Base-by-base conservation (phyloP, 1,140 invertebrate genomes). In the Drosophila willistoni region DNA sequence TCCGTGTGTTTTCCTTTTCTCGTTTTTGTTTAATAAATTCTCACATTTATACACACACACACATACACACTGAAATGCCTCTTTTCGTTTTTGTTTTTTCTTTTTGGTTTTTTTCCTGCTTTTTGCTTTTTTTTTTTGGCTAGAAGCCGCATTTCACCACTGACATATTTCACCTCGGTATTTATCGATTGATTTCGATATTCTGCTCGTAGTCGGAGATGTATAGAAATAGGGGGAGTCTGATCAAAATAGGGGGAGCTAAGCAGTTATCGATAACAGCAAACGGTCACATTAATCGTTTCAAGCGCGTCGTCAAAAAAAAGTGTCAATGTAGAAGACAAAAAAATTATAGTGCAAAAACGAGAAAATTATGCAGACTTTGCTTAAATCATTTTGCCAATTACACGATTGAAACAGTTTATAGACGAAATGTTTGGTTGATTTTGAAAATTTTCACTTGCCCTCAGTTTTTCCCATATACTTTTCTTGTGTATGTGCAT, bases 231-330 rank as follows among this genome's bases (percentile, higher is more conserved):
- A 29, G 4, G 25, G 25, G 25, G 25, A 29, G 1, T 29, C 4
- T 29, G 25, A 25, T 25, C 25, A 25, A 25, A 25, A 25, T 29
- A 29, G 25, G 25, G 25, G 25, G 25, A 6, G 6, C 25, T 0
- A 29, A 1, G 29, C 29, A 29, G 29, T 19, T 71, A 71, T 81
- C 80, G 83, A 83, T 64, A 64, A 83, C 83, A 76, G 69, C 10
- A 12, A 14, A 64, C 71, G 51, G 71, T 64, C 79, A 71, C 68
- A 78, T 71, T 78, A 65, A 83, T 83, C 81, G 81, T 86, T 85
- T 78, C 77, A 71, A 86, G 83, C 82, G 82, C 82, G 82, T 82
- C 80, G 80, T 82, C 80, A 76, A 83, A 67, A 74, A 87, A 82
- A 87, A 83, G 67, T 83, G 76, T 64, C 62, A 81, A 74, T 36